Base-by-base conservation (phyloP, 1,140 invertebrate genomes). In the Drosophila varians region DNA sequence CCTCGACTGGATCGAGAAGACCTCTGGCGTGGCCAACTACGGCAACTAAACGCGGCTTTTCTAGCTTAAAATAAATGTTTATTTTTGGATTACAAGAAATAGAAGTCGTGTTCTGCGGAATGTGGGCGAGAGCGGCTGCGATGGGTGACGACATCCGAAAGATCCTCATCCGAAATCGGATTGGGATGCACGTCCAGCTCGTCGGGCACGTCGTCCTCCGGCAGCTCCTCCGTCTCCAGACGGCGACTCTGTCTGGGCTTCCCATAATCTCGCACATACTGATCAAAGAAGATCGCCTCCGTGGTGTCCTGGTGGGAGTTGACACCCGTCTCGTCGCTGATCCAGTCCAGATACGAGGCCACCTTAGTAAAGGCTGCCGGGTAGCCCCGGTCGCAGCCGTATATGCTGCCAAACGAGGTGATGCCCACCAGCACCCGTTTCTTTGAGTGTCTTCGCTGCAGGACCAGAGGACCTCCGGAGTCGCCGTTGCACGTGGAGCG, bases 301-400 rank as follows among this genome's bases (percentile, higher is more conserved):
- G 78, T 79, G 38, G 84, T 89, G 19, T 89, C 84, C 51, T 76
- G 70, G 42, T 89, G 64, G 0, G 75, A 48, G 23, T 65, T 82
- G 0, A 91, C 79, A 1, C 91, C 91, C 4, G 91, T 80, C 57
- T 87, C 92, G 31, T 89, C 79, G 28, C 77, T 82, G 54, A 94
- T 93, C 93, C 93, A 94, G 61, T 92, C 83, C 31, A 93, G 76
- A 74, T 92, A 94, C 11, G 89, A 92, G 6, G 93, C 93, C 12
- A 94, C 90, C 66, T 93, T 92, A 5, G 93, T 92, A 57, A 91
- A 93, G n/a, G 91, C 93, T 6, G 92, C 91, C 14, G 93, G 93
- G 60, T 90, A 92, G 38, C 92, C 93, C 0, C 80, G 75, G 74
- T 92, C 91, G 73, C 93, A 94, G 9, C 93, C 93, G 18, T 91